Evolutionary conservation across 2,797 vertebrate species (phyloP).

Genomic region (Tadarida brasiliensis): DNA sequence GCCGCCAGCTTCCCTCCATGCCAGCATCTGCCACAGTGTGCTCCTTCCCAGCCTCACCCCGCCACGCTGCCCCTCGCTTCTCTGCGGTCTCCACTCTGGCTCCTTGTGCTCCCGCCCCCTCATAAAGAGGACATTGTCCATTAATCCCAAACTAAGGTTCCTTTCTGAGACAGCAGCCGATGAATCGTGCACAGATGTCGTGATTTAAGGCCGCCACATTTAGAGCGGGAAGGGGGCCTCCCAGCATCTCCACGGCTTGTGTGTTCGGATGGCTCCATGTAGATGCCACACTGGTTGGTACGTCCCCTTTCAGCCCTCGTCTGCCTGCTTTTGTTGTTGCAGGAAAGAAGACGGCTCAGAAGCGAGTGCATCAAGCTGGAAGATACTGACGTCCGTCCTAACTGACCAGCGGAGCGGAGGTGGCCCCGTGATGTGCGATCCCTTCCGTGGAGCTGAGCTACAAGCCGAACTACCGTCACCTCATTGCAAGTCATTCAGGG

Average conservation of each 20-base stretch:
- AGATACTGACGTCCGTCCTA: not conserved
- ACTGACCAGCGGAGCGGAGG: not conserved
- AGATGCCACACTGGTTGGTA: not conserved
- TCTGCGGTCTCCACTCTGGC: rapidly evolving
- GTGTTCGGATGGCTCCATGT: not conserved
- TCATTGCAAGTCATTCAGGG: not conserved
- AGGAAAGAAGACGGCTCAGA: slow-evolving; percentile 63
- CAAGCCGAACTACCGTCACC: not conserved
- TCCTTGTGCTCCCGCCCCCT: too few relatives aligned
- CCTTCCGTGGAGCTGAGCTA: not conserved
- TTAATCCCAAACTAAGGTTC: not conserved
- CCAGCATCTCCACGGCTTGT: not conserved
- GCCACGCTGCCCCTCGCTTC: rapidly evolving
- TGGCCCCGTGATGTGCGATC: not conserved
- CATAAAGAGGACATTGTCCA: not conserved
- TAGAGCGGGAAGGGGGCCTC: not conserved
- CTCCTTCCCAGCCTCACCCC: rapidly evolving
- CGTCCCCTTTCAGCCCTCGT: not conserved
- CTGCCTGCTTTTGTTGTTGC: not conserved
- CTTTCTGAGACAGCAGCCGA: not conserved
- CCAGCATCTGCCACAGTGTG: not conserved
- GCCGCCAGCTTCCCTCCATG: too few relatives aligned
- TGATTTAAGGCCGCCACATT: not conserved
- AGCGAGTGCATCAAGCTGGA: not conserved
- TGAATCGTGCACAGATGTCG: rapidly evolving